Evolutionary conservation across 2,888 invertebrate genomes (phyloP).

Genomic region (Cantharis rufa): DNA sequence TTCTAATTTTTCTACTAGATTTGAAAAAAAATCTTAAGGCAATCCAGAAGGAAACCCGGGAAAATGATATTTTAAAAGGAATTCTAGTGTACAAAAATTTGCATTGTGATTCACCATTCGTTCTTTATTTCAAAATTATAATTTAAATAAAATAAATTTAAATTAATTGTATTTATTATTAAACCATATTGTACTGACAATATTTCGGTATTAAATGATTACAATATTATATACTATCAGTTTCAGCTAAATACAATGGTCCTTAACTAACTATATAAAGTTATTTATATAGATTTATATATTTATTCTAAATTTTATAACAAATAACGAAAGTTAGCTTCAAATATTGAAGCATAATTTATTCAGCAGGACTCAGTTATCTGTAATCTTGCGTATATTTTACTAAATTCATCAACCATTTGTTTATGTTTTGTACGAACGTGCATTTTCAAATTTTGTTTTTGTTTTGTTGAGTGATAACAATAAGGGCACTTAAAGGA

Average conservation of each 20-base stretch:
- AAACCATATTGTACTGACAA: neutral
- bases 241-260: neutral
- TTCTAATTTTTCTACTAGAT: too few relatives aligned
- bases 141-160: neutral
- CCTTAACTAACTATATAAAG: too few relatives aligned
- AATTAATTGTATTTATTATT: neutral
- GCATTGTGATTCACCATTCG: too few relatives aligned
- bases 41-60: too few relatives aligned
- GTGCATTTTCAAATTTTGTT: slow-evolving; percentile 29
- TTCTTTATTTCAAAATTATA: too few relatives aligned
- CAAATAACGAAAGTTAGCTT: neutral
- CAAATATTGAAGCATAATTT: neutral
- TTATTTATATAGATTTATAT: too few relatives aligned
- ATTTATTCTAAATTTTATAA: neutral
- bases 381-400: neutral
- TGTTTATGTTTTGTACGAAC: slow-evolving; percentile 23
- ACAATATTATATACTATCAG: neutral
- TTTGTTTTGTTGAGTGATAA: slow-evolving; percentile 20
- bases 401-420: neutral
- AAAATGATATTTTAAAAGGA: too few relatives aligned
- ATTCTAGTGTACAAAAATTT: too few relatives aligned
- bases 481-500: slow-evolving; percentile 36
- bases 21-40: too few relatives aligned
- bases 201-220: neutral
- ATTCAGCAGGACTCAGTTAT: neutral